phyloP scores from a whole-genome alignment of 2,888 invertebrate species.

The Hyppa rectilinea region DNA sequence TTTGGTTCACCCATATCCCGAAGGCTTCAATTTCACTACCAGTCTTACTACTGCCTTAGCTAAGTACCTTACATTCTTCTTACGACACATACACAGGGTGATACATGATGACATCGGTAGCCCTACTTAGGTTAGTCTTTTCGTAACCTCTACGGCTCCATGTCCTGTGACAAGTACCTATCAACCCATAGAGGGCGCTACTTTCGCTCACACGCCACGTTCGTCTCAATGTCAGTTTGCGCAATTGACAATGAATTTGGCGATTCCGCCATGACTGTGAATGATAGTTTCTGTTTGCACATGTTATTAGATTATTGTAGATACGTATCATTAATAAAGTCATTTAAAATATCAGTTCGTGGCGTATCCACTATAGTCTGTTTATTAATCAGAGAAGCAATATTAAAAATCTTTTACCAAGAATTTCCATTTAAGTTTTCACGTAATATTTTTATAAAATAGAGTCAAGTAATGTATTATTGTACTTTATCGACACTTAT shows the following conservation, averaged over 20 bases:
- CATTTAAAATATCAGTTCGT: neutral
- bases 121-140: slow-evolving; percentile 2
- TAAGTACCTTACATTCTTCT: neutral
- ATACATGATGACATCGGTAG: neutral
- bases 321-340: neutral
- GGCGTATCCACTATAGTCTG: too few species aligned
- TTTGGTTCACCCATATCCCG: too few species aligned
- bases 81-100: neutral
- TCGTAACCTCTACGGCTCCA: slow-evolving; percentile 26
- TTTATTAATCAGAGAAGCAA: neutral
- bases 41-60: too few species aligned
- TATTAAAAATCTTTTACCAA: neutral
- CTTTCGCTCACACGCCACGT: slow-evolving; percentile 41
- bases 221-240: slow-evolving; percentile 41
- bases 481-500: too few species aligned
- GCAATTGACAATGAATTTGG: slow-evolving; percentile 53
- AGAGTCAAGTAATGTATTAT: too few species aligned
- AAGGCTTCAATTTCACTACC: too few species aligned
- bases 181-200: neutral
- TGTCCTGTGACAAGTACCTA: slow-evolving; percentile 18
- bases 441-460: too few species aligned
- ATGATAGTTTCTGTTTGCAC: slow-evolving; percentile 16
- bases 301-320: neutral
- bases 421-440: too few species aligned
- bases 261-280: slow-evolving; percentile 41